These are phyloP conservation scores for Herpailurus yagouaroundi DNA, from an alignment of 2,113 vertebrate species.

Conservation along the genomic window DNA sequence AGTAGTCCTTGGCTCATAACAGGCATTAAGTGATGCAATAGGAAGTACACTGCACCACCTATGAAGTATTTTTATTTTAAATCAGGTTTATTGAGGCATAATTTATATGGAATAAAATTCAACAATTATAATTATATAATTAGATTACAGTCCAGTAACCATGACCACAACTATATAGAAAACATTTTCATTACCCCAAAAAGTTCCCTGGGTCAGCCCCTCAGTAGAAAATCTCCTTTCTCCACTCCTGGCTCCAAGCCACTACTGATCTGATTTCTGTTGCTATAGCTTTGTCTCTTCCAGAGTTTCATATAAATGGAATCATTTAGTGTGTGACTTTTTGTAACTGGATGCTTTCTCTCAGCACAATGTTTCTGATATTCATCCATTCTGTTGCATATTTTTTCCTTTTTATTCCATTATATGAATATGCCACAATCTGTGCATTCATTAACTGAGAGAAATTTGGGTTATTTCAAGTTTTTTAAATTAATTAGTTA, in stretches of 20 bases:
- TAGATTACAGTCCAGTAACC: background rate
- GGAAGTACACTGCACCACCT: background rate
- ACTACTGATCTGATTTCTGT: background rate
- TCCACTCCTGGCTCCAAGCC: background rate
- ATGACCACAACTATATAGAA: background rate
- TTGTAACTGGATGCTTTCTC: background rate
- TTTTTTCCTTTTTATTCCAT: slow-evolving; percentile 1
- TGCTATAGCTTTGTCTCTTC: background rate
- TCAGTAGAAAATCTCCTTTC: background rate
- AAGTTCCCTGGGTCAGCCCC: background rate
- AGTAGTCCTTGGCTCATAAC: background rate
- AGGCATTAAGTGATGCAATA: background rate
- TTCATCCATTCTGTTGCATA: background rate
- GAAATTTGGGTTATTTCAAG: background rate
- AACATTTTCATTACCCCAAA: background rate
- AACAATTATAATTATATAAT: background rate
- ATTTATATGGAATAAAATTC: background rate
- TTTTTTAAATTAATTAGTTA: background rate
- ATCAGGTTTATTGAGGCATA: background rate
- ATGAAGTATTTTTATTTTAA: slow-evolving; percentile 14
- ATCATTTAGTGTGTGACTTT: background rate
- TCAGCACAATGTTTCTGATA: background rate
- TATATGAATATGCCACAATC: background rate
- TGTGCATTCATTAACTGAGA: background rate
- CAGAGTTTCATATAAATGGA: background rate